These are phyloP conservation scores for Ginglymostoma cirratum DNA, from an alignment of 2,113 vertebrate genomes.

Conservation along the genomic window DNA sequence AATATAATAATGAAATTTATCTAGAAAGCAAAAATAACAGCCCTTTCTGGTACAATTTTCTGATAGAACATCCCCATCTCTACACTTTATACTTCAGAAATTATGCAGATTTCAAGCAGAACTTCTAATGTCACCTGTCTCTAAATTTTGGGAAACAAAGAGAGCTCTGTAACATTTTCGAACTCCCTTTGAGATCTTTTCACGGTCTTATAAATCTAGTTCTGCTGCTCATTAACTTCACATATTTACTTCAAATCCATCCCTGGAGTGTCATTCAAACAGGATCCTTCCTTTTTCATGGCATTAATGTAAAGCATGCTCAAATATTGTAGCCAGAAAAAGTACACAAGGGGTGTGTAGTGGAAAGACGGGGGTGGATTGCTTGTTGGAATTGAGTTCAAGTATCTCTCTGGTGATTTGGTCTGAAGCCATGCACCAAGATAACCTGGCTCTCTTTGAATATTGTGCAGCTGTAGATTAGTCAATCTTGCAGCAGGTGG, in stretches of 20 bases:
- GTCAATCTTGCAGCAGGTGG: constrained; percentile 74
- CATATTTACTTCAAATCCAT: constrained; percentile 17
- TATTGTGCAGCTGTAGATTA: constrained; percentile 56
- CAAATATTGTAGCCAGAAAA: background rate
- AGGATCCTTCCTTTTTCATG: background rate
- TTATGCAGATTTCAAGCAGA: background rate
- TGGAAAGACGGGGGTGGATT: background rate
- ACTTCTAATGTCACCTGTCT: background rate
- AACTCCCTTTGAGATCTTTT: constrained; percentile 1
- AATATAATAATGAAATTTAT: background rate
- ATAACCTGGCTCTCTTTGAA: constrained; percentile 22
- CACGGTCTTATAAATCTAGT: constrained; percentile 6
- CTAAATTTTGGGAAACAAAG: background rate
- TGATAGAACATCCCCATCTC: background rate
- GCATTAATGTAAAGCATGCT: background rate
- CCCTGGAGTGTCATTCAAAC: background rate
- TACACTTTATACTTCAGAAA: background rate
- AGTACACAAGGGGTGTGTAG: background rate
- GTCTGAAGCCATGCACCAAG: constrained; percentile 32
- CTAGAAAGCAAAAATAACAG: background rate
- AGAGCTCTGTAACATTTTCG: background rate
- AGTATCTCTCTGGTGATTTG: background rate
- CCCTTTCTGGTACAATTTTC: background rate
- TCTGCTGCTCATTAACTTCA: constrained; percentile 15
- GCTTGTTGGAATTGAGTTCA: background rate